A percentile compares a stretch with the other conserved stretches of the same genome.
phyloP scores from a whole-genome alignment of 2,888 invertebrate species.

The Polylopha cassiicola region DNA sequence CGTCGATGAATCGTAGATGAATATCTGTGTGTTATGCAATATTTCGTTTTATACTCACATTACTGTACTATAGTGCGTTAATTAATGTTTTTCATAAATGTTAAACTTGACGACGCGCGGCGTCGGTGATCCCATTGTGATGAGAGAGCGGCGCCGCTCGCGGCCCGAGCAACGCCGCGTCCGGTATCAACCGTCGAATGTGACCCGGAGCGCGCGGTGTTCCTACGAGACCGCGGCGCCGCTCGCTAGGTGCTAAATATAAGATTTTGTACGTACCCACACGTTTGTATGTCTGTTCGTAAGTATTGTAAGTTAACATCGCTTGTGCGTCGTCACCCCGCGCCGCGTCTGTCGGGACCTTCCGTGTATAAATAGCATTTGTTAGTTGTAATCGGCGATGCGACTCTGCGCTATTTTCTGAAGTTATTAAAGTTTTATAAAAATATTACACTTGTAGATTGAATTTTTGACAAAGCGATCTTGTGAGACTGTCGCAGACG shows the following conservation, averaged over 20 bases:
- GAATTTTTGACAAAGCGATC: no score
- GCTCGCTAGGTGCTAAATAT: slow-evolving; percentile 43
- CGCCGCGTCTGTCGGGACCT: slow-evolving; percentile 11
- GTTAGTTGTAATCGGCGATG: slow-evolving; percentile 11
- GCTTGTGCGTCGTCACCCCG: slow-evolving; percentile 17
- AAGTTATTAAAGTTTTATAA: no score
- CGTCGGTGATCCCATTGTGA: slow-evolving; percentile 14
- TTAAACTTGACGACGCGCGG: slow-evolving; percentile 7
- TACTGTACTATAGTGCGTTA: background rate
- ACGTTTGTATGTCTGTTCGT: slow-evolving; percentile 16
- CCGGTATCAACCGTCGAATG: background rate
- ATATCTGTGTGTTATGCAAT: no score
- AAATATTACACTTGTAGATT: no score
- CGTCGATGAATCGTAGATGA: background rate
- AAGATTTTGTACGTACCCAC: slow-evolving; percentile 33
- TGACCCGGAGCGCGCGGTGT: slow-evolving; percentile 1
- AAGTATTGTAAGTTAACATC: slow-evolving; percentile 14
- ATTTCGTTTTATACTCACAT: slow-evolving; percentile 7
- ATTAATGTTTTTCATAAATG: slow-evolving; percentile 2
- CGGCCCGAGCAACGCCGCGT: background rate
- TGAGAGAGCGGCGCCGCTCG: slow-evolving; percentile 13
- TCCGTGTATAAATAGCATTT: slow-evolving; percentile 16
- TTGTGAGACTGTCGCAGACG: no score
- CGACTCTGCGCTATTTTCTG: no score
- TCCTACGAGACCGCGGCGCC: slow-evolving; percentile 23